These are phyloP conservation scores for Brachionus asplanchnoidis DNA, from an alignment of 1,140 invertebrate genomes.

Conservation along the genomic window DNA sequence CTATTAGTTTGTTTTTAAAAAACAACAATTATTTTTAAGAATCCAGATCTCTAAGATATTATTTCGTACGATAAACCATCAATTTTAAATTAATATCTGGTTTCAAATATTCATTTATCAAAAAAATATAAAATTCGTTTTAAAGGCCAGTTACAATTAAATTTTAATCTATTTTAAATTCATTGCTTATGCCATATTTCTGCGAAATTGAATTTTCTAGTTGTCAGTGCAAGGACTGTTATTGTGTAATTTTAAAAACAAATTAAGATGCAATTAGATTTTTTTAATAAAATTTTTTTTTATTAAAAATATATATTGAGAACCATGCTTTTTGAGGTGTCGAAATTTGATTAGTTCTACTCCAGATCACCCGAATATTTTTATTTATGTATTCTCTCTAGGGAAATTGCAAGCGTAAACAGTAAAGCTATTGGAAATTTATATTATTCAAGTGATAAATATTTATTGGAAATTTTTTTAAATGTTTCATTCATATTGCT, in stretches of 20 bases:
- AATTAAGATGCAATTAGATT: neutral
- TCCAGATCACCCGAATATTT: neutral
- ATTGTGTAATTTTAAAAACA: neutral
- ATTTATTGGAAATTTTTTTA: neutral
- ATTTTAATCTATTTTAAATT: neutral
- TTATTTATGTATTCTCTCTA: neutral
- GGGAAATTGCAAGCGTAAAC: neutral
- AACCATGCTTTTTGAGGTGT: neutral
- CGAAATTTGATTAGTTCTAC: neutral
- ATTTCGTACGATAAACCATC: neutral
- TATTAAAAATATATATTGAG: neutral
- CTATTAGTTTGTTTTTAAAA: neutral
- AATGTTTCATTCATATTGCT: neutral
- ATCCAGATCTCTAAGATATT: neutral
- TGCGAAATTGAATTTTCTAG: neutral
- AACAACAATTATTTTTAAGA: neutral
- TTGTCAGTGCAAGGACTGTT: neutral
- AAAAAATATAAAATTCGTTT: neutral
- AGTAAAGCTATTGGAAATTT: neutral
- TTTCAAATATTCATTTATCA: neutral
- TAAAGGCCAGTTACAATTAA: neutral
- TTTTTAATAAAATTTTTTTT: too few species aligned
- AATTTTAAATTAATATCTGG: neutral
- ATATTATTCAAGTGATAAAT: neutral
- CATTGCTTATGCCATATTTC: neutral